Percentiles rank a stretch among this genome's conserved stretches.
Evolutionary conservation across 2,797 vertebrate genomes (phyloP).

Genomic region (Chromis chromis): DNA sequence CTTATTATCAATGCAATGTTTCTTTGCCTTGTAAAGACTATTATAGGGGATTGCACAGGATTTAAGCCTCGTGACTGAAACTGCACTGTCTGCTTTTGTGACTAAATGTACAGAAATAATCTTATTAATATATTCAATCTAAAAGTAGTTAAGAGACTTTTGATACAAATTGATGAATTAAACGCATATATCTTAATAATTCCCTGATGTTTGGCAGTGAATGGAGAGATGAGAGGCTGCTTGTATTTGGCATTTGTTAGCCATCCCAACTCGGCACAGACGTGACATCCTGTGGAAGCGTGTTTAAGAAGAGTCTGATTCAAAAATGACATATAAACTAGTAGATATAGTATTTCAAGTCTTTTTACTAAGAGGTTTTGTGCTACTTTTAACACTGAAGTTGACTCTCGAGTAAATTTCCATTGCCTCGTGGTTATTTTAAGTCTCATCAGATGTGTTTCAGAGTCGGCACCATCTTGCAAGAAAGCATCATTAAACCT

Average conservation of each 20-base stretch:
- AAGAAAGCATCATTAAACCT: neutral
- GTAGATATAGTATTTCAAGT: neutral
- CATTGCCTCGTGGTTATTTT: neutral
- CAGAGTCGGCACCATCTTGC: neutral
- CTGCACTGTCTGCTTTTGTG: conserved; percentile 46
- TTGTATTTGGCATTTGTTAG: conserved; percentile 57
- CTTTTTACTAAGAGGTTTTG: conserved; percentile 12
- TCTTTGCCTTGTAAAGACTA: conserved; percentile 46
- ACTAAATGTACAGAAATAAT: conserved; percentile 45
- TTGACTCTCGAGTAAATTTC: conserved; percentile 18
- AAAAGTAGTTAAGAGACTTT: neutral
- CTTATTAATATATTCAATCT: conserved; percentile 24
- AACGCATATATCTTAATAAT: neutral
- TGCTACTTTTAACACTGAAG: conserved; percentile 32
- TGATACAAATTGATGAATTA: neutral
- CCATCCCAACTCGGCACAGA: conserved; percentile 47
- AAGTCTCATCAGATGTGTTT: neutral
- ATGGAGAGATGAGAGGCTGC: conserved; percentile 73
- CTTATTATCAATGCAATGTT: conserved; percentile 34
- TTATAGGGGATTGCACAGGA: conserved; percentile 42
- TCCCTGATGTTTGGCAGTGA: conserved; percentile 67
- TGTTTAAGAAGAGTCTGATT: neutral
- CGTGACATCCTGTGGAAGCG: too few relatives aligned
- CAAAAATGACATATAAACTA: neutral
- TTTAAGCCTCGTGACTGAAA: conserved; percentile 32